Conservation (phyloP, 2,113 vertebrate genomes). For the Melanotaenia duboulayi region DNA sequence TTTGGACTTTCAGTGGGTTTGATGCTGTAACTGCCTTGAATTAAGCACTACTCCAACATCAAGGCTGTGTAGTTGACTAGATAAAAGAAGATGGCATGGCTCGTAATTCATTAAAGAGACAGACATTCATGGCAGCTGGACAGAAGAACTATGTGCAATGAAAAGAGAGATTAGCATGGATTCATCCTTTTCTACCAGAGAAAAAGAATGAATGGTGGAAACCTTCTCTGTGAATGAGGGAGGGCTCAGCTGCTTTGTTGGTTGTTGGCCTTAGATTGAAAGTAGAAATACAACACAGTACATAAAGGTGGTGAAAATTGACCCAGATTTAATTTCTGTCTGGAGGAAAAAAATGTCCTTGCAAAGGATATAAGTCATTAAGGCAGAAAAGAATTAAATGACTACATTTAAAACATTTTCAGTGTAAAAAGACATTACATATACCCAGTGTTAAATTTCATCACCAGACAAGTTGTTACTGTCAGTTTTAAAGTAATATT, state of each 20-base stretch:
- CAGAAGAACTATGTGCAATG: slow-evolving; percentile 46
- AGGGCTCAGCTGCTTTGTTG: slow-evolving; percentile 27
- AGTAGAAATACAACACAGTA: slow-evolving; percentile 1
- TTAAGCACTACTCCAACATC: slow-evolving; percentile 62
- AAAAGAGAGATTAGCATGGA: slow-evolving; percentile 68
- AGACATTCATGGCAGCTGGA: slow-evolving; percentile 60
- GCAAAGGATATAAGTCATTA: too few species aligned
- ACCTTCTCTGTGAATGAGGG: slow-evolving; percentile 9
- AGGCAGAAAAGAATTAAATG: too few species aligned
- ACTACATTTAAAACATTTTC: too few species aligned
- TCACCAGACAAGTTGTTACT: too few species aligned
- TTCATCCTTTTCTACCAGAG: slow-evolving; percentile 47
- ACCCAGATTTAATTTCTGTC: too few species aligned
- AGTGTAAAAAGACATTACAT: too few species aligned
- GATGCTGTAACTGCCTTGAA: slow-evolving; percentile 54
- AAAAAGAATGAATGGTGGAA: slow-evolving; percentile 18
- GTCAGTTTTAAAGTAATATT: too few species aligned
- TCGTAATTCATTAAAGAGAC: slow-evolving; percentile 66
- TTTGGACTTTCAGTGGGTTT: slow-evolving; percentile 56
- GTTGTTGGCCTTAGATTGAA: neutral
- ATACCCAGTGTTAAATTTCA: too few species aligned
- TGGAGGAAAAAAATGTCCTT: too few species aligned
- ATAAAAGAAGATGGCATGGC: slow-evolving; percentile 64
- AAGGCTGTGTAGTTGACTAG: slow-evolving; percentile 52
- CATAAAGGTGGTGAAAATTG: neutral